Base-by-base conservation (phyloP, 2,113 vertebrate genomes). In the Mormyrus lacerda region DNA sequence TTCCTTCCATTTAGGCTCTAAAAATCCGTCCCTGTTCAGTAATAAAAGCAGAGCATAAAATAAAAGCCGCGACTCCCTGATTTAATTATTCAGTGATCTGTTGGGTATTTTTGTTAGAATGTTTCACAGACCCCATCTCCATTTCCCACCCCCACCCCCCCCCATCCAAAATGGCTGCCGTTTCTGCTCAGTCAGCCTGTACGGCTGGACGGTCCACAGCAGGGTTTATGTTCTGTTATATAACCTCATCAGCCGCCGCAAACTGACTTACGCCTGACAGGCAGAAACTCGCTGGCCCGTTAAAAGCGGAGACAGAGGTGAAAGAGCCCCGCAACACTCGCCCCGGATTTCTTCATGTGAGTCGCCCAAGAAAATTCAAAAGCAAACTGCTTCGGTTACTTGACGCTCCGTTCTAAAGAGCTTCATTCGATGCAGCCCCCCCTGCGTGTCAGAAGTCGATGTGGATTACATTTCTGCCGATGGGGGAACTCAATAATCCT, bases 1-100 rank as follows among this genome's bases (percentile, higher is more conserved):
- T 44, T 84, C 76, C 87, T 35, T 17, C 51, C 8, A 21, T 31
- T 31, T 31, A 53, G 27, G 85, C 85, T 39, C 13, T 55, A 79
- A 87, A 87, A 58, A 31, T 10, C 48, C 48, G 58, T 53, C 48
- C 85, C 31, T 19, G 31, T 55, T 87, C n/a, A 65, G 58, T 69
- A 61, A 89, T 31, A 88, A 55, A 90, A 90, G 85, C 76, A n/a
- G 73, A 61, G 76, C 47, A 53, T 51, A n/a, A n/a, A n/a, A n/a
- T n/a, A n/a, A n/a, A n/a, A n/a, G n/a, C 84, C 7, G 27, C 19
- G 5, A 42, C 6, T 35, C 83, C 51, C 44, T 45, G n/a, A 73
- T 58, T 58, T 85, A 61, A 88, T 45, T 69, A 55, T 88, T 47
- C 58, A 55, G n/a, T 17, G 55, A 39, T n/a, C 35, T 10, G 39